These are phyloP conservation scores for Brachypterus glaber DNA, from an alignment of 2,888 invertebrate genomes.

Conservation along the genomic window DNA sequence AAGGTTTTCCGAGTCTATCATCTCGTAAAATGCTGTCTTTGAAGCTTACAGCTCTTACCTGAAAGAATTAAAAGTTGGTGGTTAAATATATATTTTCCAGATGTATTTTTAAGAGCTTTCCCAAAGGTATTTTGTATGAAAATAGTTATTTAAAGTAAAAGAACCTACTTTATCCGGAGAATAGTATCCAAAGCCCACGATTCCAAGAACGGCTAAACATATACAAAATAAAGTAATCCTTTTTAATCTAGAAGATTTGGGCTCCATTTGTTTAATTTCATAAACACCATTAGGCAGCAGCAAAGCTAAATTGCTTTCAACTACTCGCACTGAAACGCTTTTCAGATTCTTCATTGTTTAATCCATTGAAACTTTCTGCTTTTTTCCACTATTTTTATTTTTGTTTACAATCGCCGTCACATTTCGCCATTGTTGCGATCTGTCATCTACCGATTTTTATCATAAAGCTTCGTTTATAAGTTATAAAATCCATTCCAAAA, in stretches of 20 bases:
- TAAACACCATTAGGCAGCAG: conserved; percentile 67
- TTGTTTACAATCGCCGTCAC: too few relatives aligned
- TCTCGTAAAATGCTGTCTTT: conserved; percentile 46
- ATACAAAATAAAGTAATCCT: conserved; percentile 74
- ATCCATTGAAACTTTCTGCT: conserved; percentile 25
- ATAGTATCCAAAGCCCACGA: conserved; percentile 82
- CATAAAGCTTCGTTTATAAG: too few relatives aligned
- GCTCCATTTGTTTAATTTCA: conserved; percentile 80
- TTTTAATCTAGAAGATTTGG: conserved; percentile 65
- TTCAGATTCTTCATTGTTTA: conserved; percentile 41
- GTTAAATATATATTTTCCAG: too few relatives aligned
- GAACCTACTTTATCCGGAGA: conserved; percentile 72
- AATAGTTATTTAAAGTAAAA: too few relatives aligned
- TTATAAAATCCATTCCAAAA: too few relatives aligned
- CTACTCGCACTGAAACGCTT: conserved; percentile 70
- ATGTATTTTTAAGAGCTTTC: too few relatives aligned
- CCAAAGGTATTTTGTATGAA: too few relatives aligned
- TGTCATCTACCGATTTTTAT: too few relatives aligned
- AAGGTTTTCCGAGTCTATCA: conserved; percentile 42
- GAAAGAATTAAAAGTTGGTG: conserved; percentile 17
- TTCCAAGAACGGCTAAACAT: conserved; percentile 72
- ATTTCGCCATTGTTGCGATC: too few relatives aligned
- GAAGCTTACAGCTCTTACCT: conserved; percentile 66
- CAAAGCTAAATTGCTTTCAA: conserved; percentile 71
- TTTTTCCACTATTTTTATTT: too few relatives aligned